These are phyloP conservation scores for Sitophilus oryzae DNA, from an alignment of 1,140 invertebrate genomes.

Conservation along the genomic window DNA sequence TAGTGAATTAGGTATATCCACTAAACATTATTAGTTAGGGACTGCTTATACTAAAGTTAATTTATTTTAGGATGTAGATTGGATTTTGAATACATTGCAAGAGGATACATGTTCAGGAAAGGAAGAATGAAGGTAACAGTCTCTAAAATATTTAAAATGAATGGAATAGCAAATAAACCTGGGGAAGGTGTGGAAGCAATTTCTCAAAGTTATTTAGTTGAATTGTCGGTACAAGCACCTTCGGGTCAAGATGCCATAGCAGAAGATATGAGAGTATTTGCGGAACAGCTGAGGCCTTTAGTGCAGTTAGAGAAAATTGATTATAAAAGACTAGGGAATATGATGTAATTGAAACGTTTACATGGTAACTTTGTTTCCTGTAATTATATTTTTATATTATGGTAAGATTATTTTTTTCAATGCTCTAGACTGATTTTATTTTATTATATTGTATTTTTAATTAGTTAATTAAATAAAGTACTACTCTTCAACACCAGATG, in stretches of 20 bases:
- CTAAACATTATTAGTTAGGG: not conserved
- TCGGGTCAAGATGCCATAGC: conserved; percentile 90
- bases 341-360: conserved; percentile 22
- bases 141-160: conserved; percentile 88
- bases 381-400: too few relatives aligned
- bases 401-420: too few relatives aligned
- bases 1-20: conserved; percentile 60
- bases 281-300: conserved; percentile 88
- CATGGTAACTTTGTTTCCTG: too few relatives aligned
- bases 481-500: too few relatives aligned
- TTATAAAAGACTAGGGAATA: conserved; percentile 68
- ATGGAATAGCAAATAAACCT: conserved; percentile 58
- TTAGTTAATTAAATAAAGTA: too few relatives aligned
- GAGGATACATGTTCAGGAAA: conserved; percentile 94
- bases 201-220: conserved; percentile 89
- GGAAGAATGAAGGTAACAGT: conserved; percentile 96
- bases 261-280: conserved; percentile 92
- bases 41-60: not conserved
- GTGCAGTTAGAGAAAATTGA: conserved; percentile 89
- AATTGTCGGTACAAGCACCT: conserved; percentile 86
- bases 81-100: conserved; percentile 90
- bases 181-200: conserved; percentile 74
- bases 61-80: conserved; percentile 61
- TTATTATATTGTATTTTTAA: too few relatives aligned
- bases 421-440: too few relatives aligned